Percentiles rank a stretch among this genome's conserved stretches.
These are phyloP conservation scores for Phenganax marumi DNA, from an alignment of 92 coral and sea anemone species.

Conservation along the genomic window DNA sequence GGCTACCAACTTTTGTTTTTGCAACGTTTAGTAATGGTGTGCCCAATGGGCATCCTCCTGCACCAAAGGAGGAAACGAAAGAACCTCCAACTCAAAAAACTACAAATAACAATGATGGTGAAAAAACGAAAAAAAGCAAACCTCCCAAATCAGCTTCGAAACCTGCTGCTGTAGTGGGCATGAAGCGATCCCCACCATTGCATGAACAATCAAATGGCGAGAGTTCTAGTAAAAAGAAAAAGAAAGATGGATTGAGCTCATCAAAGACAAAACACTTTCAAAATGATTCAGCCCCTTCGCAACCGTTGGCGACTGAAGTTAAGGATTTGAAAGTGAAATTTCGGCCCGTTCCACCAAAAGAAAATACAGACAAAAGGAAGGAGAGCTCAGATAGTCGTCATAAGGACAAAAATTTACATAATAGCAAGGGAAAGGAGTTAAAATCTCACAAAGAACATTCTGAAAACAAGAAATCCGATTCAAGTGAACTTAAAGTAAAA, in stretches of 20 bases:
- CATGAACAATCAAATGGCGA: constrained; percentile 56
- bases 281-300: constrained; percentile 33
- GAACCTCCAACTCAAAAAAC: constrained; percentile 43
- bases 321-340: constrained; percentile 82
- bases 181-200: constrained; percentile 50
- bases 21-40: constrained; percentile 13
- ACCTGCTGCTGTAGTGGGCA: constrained; percentile 38
- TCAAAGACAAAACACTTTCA: constrained; percentile 32
- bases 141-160: constrained; percentile 23
- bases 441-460: constrained; percentile 18
- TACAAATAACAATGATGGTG: constrained; percentile 49
- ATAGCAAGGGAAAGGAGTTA: constrained; percentile 42
- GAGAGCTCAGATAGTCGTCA: constrained; percentile 10
- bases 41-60: constrained; percentile 40
- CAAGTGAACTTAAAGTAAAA: constrained; percentile 23
- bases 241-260: constrained; percentile 46
- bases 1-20: not conserved
- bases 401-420: constrained; percentile 7
- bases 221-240: constrained; percentile 50
- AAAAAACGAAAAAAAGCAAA: constrained; percentile 46
- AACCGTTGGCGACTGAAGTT: constrained; percentile 51
- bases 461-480: constrained; percentile 8
- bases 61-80: constrained; percentile 49
- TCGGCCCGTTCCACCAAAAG: constrained; percentile 71
- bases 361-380: constrained; percentile 44